Evolutionary conservation across 2,888 invertebrate species (phyloP), one percentile per base, ranked within the genome.

Genomic region (Spodoptera exigua): DNA sequence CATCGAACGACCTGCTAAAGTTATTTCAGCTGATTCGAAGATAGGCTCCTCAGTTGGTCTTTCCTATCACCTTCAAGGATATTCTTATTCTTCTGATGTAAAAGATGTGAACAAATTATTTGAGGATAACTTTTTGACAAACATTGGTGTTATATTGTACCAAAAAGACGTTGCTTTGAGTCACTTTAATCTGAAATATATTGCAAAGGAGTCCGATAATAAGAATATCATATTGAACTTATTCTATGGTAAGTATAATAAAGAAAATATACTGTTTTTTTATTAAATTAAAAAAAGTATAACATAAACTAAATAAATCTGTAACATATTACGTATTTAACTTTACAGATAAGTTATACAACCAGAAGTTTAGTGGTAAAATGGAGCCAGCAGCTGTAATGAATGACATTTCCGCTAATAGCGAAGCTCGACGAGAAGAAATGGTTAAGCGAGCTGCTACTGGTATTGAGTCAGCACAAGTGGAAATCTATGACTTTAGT

Each of bases 381-480:
- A 70, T 80, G 70, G 86, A 81, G 39, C 81, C 81, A 37, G 89
- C 88, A 5, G 60, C 78, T 36, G 74, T 86, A 21, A 62, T 85
- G 1, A 71, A 79, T 4, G 90, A 94, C 32, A 78, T 83, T 0
- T 74, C 85, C 3, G 87, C 94, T 1, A 92, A 95, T 73, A 94
- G 94, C 55, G 76, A 89, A 27, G 75, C 80, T 14, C 95, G 96
- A 32, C 94, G 94, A 45, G 76, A 94, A 57, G 90, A 95, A 69
- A 85, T 96, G 63, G 81, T 95, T 12, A 88, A 94, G 45, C 95
- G 95, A 61, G 95, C 92, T 1, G 89, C 93, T 2, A 81, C 93
- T 41, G 95, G 95, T 45, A 95, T 96, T 60, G 89, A 91, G 27
- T 92, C 88, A 37, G 95, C 95, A 51, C 80, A 90, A 53, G 93